Conservation (phyloP, 2,797 vertebrate genomes). For the Mormyrus hasselquistii region DNA sequence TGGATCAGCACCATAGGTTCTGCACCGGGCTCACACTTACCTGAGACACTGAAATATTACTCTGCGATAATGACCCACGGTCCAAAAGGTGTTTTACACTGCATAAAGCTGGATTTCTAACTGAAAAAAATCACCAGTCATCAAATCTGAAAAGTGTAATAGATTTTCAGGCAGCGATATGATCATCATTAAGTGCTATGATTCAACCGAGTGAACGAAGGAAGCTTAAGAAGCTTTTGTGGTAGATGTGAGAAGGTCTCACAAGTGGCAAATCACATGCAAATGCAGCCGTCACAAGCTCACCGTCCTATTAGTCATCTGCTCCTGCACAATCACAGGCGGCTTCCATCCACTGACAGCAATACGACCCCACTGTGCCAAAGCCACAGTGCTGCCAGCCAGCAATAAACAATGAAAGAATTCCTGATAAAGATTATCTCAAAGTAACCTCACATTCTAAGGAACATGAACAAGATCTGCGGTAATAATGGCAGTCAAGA, state of each 20-base stretch:
- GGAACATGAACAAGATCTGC: not conserved
- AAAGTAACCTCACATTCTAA: not conserved
- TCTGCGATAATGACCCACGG: not conserved
- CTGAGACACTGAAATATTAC: not conserved
- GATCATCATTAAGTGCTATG: not conserved
- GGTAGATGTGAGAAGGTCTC: slow-evolving; percentile 77
- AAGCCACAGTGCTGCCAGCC: not conserved
- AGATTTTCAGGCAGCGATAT: not conserved
- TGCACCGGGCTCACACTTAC: not conserved
- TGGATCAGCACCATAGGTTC: not conserved
- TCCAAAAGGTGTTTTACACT: not conserved
- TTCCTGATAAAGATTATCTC: not conserved
- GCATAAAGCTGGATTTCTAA: not conserved
- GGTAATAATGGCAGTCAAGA: not conserved
- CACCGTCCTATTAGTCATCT: slow-evolving; percentile 66
- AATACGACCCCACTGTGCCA: not conserved
- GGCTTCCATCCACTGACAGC: not conserved
- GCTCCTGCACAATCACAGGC: not conserved
- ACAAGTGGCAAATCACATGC: slow-evolving; percentile 91
- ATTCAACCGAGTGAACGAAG: not conserved
- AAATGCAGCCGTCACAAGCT: slow-evolving; percentile 88
- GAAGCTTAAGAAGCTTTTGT: slow-evolving; percentile 46
- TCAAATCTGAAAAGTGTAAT: not conserved
- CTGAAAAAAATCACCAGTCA: not conserved
- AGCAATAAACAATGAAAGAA: not conserved